Percentiles rank a stretch among this genome's conserved stretches.
These are phyloP conservation scores for Falco peregrinus DNA, from an alignment of 2,797 vertebrate species.

Conservation along the genomic window DNA sequence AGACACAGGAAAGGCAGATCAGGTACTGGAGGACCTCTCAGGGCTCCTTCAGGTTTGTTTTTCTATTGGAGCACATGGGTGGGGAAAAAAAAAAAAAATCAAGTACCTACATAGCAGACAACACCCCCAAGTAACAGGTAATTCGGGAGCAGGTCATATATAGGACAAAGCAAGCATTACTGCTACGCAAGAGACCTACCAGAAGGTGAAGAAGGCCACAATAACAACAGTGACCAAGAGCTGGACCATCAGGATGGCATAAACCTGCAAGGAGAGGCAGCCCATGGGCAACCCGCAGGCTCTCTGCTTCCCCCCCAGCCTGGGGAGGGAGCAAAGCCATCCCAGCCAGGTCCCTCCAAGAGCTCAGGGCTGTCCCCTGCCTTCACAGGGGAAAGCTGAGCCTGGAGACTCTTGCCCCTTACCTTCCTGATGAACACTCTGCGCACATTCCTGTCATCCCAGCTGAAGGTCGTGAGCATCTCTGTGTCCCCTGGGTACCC, in stretches of 20 bases:
- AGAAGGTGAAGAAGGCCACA: constrained; percentile 92
- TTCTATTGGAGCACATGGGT: not conserved
- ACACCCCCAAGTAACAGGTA: not conserved
- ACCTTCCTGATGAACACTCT: constrained; percentile 93
- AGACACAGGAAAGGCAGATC: not conserved
- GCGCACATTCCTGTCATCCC: constrained; percentile 89
- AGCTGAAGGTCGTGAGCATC: constrained; percentile 87
- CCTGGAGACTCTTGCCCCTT: not conserved
- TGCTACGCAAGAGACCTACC: constrained; percentile 76
- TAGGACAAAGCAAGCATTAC: not conserved
- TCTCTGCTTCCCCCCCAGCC: not conserved
- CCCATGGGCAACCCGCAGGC: rapidly evolving
- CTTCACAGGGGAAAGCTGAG: not conserved
- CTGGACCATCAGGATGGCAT: constrained; percentile 88
- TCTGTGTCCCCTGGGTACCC: constrained; percentile 82
- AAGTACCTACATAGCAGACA: not conserved
- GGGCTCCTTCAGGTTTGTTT: not conserved
- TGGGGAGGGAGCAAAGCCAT: not conserved
- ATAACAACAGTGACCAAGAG: constrained; percentile 86
- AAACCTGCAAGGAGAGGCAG: constrained; percentile 81
- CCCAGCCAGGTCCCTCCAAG: not conserved
- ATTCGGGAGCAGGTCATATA: not conserved
- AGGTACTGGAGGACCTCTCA: not conserved
- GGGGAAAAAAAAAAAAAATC: not conserved
- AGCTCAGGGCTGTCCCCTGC: not conserved